Evolutionary conservation across 2,113 vertebrate genomes (phyloP).

Genomic region (Erinaceus europaeus): DNA sequence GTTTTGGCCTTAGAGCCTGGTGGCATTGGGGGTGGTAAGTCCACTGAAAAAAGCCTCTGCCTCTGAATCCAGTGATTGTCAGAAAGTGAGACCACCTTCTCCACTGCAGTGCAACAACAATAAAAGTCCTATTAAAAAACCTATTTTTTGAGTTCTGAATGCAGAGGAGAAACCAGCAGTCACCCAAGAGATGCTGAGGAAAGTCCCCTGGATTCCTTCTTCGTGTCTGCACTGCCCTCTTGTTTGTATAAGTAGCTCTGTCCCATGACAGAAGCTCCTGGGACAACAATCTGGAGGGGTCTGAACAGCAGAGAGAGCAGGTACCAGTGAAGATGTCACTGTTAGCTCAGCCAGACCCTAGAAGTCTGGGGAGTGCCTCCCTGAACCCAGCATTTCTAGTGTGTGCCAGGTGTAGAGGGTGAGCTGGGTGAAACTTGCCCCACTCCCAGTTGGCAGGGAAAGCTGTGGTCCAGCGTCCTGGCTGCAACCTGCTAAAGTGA

Average conservation of each 20-base stretch:
- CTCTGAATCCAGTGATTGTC: constrained; percentile 78
- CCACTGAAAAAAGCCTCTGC: constrained; percentile 73
- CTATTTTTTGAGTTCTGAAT: constrained; percentile 70
- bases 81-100: constrained; percentile 72
- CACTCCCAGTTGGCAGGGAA: constrained; percentile 47
- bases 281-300: constrained; percentile 54
- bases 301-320: constrained; percentile 57
- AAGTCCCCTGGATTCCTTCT: constrained; percentile 35
- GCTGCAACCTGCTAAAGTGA: constrained; percentile 63
- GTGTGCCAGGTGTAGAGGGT: constrained; percentile 62
- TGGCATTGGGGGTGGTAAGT: constrained; percentile 79
- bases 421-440: constrained; percentile 62
- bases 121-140: constrained; percentile 64
- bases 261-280: constrained; percentile 60
- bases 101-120: constrained; percentile 46
- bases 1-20: constrained; percentile 82
- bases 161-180: constrained; percentile 60
- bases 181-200: constrained; percentile 62
- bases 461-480: constrained; percentile 25
- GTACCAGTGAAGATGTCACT: constrained; percentile 63
- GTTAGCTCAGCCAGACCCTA: constrained; percentile 68
- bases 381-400: constrained; percentile 72
- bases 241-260: constrained; percentile 71
- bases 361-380: constrained; percentile 69
- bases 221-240: constrained; percentile 59